These are phyloP conservation scores for Limenitis camilla DNA, from an alignment of 2,888 invertebrate genomes.

Conservation along the genomic window DNA sequence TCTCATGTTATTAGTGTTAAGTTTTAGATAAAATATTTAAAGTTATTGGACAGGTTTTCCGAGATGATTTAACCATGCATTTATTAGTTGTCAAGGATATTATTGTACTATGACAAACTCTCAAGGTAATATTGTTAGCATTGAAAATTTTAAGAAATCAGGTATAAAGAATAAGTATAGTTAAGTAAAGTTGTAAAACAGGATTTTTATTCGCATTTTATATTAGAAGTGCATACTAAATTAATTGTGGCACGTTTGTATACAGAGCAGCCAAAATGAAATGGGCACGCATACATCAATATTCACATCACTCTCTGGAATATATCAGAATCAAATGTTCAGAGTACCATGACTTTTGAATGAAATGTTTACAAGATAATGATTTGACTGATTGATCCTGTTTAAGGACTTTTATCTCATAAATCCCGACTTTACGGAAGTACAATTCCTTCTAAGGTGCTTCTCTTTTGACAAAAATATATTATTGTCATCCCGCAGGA, in stretches of 20 bases:
- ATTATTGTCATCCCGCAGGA: neutral
- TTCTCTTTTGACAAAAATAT: neutral
- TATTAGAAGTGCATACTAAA: neutral
- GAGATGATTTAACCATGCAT: slow-evolving; percentile 61
- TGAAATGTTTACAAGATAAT: slow-evolving; percentile 10
- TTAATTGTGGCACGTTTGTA: neutral
- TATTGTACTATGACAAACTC: slow-evolving; percentile 13
- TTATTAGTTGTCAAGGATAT: slow-evolving; percentile 51
- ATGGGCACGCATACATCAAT: neutral
- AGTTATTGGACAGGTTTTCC: slow-evolving; percentile 51
- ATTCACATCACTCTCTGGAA: slow-evolving; percentile 8
- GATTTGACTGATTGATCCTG: slow-evolving; percentile 2
- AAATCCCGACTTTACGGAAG: neutral
- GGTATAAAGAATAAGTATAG: too few species aligned
- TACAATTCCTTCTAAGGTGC: neutral
- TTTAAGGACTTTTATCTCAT: neutral
- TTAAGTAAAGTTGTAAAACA: neutral
- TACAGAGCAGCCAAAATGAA: neutral
- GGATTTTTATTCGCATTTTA: neutral
- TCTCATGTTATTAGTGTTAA: slow-evolving; percentile 4
- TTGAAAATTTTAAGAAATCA: neutral
- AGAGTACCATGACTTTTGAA: slow-evolving; percentile 9
- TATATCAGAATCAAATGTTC: slow-evolving; percentile 9
- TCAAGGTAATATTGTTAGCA: slow-evolving; percentile 5
- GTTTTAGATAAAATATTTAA: slow-evolving; percentile 28